Base-by-base conservation (phyloP, 2,797 vertebrate species). In the Hipposideros larvatus region DNA sequence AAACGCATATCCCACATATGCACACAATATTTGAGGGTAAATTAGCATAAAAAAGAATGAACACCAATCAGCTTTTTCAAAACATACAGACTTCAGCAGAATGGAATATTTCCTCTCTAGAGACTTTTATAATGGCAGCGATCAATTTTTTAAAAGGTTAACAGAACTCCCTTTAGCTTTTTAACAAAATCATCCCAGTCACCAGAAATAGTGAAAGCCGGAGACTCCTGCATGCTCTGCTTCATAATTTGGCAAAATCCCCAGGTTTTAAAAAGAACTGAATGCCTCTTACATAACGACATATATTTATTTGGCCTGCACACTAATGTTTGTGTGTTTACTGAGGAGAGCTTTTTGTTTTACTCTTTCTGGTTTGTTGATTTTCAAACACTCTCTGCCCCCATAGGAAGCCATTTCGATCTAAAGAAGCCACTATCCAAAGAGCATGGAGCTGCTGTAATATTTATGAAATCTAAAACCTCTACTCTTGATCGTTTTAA, bases 391-490 rank as follows among this genome's bases (percentile, higher is more conserved):
- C 92, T 95, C 87, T 97, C 91, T 96, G 85, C 91, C 96, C 95
- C 91, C 97, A 93, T 89, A 98, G 97, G 97, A 98, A 98, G 97
- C 96, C 68, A 96, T 96, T 97, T 97, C 70, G 71, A 98, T 98
- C 97, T 98, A 97, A 98, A 97, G 96, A 97, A 98, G 96, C 95
- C 26, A 7, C 91, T 97, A 98, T 98, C 98, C 77, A 95, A 98
- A 98, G 97, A 98, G 96, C 87, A 26, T 43, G 73, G 51, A 95
- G 48, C 87, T 98, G 65, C 95, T 98, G 97, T 89, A 98, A 98
- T 98, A 98, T 99, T 98, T 98, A 98, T 98, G 97, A 96, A 97
- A 98, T 98, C 95, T 98, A 98, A 98, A 98, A 97, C 92, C 94
- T 97, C 92, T 95, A 53, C 96, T 98, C 98, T 98, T 98, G 98